A percentile compares a stretch with the other conserved stretches of the same genome.
These are phyloP conservation scores for Argyrosomus japonicus DNA, from an alignment of 2,113 vertebrate genomes.

Conservation along the genomic window DNA sequence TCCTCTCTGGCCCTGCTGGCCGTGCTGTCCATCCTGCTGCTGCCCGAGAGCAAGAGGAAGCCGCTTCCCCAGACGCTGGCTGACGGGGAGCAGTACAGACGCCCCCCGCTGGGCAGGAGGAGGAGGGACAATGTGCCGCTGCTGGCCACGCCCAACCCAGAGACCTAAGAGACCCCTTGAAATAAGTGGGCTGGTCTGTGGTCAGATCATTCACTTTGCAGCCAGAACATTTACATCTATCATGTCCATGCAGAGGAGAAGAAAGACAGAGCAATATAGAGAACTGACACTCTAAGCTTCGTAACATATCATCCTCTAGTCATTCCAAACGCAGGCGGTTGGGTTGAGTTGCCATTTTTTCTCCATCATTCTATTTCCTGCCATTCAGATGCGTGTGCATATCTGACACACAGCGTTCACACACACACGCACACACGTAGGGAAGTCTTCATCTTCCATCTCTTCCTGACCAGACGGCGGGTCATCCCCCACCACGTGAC, in stretches of 20 bases:
- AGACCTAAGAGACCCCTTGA: slow-evolving; percentile 73
- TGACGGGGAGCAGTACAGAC: slow-evolving; percentile 89
- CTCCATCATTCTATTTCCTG: slow-evolving; percentile 38
- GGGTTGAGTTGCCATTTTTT: slow-evolving; percentile 25
- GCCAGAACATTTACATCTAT: slow-evolving; percentile 32
- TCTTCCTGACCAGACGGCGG: slow-evolving; percentile 4
- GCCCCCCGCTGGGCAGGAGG: slow-evolving; percentile 86
- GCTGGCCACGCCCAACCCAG: slow-evolving; percentile 89
- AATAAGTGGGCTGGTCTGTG: background rate
- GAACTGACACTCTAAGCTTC: slow-evolving; percentile 37
- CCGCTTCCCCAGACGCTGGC: slow-evolving; percentile 89
- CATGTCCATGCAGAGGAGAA: slow-evolving; percentile 49
- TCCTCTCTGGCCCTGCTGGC: slow-evolving; percentile 90
- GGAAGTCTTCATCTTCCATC: background rate
- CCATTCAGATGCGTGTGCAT: slow-evolving; percentile 23
- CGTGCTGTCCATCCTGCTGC: slow-evolving; percentile 91
- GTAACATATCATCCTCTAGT: slow-evolving; percentile 61
- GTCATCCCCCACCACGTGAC: slow-evolving; percentile 4
- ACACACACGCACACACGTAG: background rate
- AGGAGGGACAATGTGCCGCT: slow-evolving; percentile 90
- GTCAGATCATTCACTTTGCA: slow-evolving; percentile 30
- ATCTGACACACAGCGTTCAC: background rate
- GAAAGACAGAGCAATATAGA: slow-evolving; percentile 27
- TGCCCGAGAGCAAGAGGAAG: slow-evolving; percentile 93
- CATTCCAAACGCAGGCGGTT: slow-evolving; percentile 53